Base-by-base conservation (phyloP, 2,797 vertebrate genomes). In the Coilia nasus region DNA sequence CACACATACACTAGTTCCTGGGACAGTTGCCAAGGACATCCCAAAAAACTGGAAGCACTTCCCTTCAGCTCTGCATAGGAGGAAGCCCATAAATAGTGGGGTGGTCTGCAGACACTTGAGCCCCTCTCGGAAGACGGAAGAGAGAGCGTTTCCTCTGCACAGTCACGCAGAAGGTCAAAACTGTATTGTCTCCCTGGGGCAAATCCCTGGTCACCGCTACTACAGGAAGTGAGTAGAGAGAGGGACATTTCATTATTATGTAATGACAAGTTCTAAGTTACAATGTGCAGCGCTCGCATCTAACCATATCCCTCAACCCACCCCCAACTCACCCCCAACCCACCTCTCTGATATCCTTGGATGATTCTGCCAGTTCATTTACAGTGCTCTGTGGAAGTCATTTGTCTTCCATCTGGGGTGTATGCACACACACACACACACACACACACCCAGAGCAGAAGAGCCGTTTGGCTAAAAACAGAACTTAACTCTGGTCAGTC, bases 81-180 rank as follows among this genome's bases (percentile, higher is more conserved):
- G 71, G 71, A 78, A 78, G 71, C 71, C 35, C 71, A 41, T 78
- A 78, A 78, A 78, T 78, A 78, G 71, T 41, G 71, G 44, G 71
- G 71, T 78, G 71, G 71, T 44, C 31, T 19, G 31, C 15, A 44
- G 71, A 35, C 71, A 78, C 71, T 78, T 78, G 71, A 78, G 71
- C 35, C 17, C 21, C 71, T 41, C 31, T 78, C 71, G 19, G 71
- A 78, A 78, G 71, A 11, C 35, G 71, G 71, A 78, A 44, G 71
- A 78, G 35, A 78, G 35, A 1, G 19, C 17, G 71, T 7, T 78
- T 78, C 71, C 71, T 78, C 31, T 78, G 71, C 35, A 2, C 17
- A 6, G 19, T 31, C 71, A 78, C 17, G 19, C 71, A 78, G 71
- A 78, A 78, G 71, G 71, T 78, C 71, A 78, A 44, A 2, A 44